These are phyloP conservation scores for Cromileptes altivelis DNA, from an alignment of 2,113 vertebrate genomes.

Conservation along the genomic window DNA sequence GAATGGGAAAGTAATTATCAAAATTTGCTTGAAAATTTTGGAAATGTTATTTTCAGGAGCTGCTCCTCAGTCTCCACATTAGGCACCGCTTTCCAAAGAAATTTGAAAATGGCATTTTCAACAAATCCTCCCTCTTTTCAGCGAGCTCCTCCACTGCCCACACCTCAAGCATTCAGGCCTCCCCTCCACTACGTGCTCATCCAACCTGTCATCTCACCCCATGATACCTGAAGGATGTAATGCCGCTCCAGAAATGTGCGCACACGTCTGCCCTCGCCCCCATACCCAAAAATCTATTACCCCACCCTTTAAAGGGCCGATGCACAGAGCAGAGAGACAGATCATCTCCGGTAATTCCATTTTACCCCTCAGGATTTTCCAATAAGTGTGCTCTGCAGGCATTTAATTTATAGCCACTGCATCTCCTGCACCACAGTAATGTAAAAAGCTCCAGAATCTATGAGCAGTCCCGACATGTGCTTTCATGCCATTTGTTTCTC, in stretches of 20 bases:
- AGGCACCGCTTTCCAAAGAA: not conserved
- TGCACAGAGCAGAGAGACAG: conserved; percentile 69
- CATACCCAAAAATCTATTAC: conserved; percentile 75
- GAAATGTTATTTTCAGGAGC: not conserved
- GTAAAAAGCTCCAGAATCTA: conserved; percentile 59
- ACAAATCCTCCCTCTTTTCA: not conserved
- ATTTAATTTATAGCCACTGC: conserved; percentile 81
- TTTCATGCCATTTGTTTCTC: conserved; percentile 58
- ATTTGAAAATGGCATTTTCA: not conserved
- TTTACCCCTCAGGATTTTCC: conserved; percentile 82
- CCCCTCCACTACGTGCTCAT: conserved; percentile 3
- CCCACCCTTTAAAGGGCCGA: conserved; percentile 76
- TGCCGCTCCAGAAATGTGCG: conserved; percentile 60
- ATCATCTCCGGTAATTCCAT: conserved; percentile 84
- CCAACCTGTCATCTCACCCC: conserved; percentile 24
- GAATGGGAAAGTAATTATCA: conserved; percentile 19
- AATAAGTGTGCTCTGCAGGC: conserved; percentile 76
- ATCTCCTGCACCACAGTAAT: conserved; percentile 55
- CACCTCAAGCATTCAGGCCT: not conserved
- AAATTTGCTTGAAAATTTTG: not conserved
- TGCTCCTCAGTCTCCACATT: not conserved
- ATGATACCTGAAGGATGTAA: conserved; percentile 67
- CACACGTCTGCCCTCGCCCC: conserved; percentile 50
- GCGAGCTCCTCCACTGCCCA: not conserved
- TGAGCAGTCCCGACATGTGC: conserved; percentile 60